A percentile compares a stretch with the other conserved stretches of the same genome.
Evolutionary conservation across 2,888 invertebrate genomes (phyloP).

Genomic region (Calliopum simillimum): DNA sequence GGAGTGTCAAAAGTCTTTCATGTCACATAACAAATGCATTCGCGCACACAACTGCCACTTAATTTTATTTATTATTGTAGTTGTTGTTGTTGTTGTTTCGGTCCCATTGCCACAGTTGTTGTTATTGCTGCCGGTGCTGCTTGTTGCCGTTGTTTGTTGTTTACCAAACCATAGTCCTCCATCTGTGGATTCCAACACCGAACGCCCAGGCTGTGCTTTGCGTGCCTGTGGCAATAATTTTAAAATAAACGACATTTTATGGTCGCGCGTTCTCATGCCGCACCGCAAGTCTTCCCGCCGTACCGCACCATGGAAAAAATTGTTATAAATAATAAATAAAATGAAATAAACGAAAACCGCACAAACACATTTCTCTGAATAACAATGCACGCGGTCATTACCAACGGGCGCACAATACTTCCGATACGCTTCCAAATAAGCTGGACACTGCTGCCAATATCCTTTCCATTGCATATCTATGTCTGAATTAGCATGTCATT

Average conservation of each 20-base stretch:
- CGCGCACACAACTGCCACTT: conserved; percentile 34
- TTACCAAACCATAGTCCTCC: background rate
- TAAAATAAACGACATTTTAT: conserved; percentile 46
- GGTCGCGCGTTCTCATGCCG: conserved; percentile 27
- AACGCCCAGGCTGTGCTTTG: conserved; percentile 28
- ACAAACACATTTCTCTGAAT: conserved; percentile 31
- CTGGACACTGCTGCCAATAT: no score
- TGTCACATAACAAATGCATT: conserved; percentile 31
- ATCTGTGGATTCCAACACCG: background rate
- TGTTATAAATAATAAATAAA: conserved; percentile 43
- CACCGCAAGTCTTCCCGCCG: background rate
- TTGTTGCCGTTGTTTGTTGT: background rate
- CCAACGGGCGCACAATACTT: no score
- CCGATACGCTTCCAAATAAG: no score
- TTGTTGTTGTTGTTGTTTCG: conserved; percentile 8
- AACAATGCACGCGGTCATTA: no score
- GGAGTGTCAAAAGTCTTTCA: conserved; percentile 35
- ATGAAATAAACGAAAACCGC: conserved; percentile 37
- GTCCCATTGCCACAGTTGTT: background rate
- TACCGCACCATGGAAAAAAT: conserved; percentile 25
- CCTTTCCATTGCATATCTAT: no score
- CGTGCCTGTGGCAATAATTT: conserved; percentile 47
- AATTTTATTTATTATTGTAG: conserved; percentile 37
- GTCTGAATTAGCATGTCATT: no score
- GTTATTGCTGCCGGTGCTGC: background rate